phyloP scores from a whole-genome alignment of 2,888 invertebrate species.

The Rambutsinella grinnellia region DNA sequence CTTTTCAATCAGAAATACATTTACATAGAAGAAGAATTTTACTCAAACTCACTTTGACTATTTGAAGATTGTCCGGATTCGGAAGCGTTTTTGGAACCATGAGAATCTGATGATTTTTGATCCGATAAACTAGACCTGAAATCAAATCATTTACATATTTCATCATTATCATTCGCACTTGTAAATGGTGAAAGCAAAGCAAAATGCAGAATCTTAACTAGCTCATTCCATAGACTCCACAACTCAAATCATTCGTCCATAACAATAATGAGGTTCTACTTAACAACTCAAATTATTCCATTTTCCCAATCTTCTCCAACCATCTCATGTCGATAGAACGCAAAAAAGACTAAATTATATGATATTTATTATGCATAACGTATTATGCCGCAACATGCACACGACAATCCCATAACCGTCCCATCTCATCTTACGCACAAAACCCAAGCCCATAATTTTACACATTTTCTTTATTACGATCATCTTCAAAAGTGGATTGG shows the following conservation, averaged over 20 bases:
- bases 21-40: background rate
- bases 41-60: constrained; percentile 71
- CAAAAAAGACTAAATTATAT: constrained; percentile 46
- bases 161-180: background rate
- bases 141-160: background rate
- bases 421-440: constrained; percentile 33
- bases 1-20: background rate
- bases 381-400: constrained; percentile 48
- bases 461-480: background rate
- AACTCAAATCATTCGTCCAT: constrained; percentile 43
- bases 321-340: constrained; percentile 29
- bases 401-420: background rate
- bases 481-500: background rate
- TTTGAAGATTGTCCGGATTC: constrained; percentile 72
- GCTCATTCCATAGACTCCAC: background rate
- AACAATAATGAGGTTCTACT: constrained; percentile 44
- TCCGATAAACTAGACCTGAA: constrained; percentile 66
- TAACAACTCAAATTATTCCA: constrained; percentile 13
- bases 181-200: background rate
- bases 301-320: background rate
- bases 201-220: background rate
- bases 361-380: constrained; percentile 32
- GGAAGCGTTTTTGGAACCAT: constrained; percentile 64
- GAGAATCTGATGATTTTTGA: constrained; percentile 65
- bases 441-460: constrained; percentile 34